Base-by-base conservation (phyloP, 2,797 vertebrate genomes). In the Rhadinocentrus ornatus region DNA sequence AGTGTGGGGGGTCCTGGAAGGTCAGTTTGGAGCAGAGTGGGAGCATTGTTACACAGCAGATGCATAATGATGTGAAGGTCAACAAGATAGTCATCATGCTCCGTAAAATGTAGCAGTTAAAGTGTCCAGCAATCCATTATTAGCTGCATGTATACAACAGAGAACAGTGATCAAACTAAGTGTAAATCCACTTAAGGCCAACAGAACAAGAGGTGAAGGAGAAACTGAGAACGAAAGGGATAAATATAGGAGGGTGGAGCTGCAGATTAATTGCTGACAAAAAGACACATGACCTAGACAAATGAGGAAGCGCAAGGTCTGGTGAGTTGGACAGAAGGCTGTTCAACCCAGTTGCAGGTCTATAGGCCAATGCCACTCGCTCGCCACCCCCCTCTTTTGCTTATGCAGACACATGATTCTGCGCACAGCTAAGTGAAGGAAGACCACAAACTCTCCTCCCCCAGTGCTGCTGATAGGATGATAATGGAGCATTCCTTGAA, bases 201-300 rank as follows among this genome's bases (percentile, higher is more conserved):
- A 71, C 66, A 54, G 86, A 83, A 76, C 77, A 73, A 78, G 86
- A 89, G 90, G 88, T 93, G 91, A 93, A 92, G 90, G 90, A 90
- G 89, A 90, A 88, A 79, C 81, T 35, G 64, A 75, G 71, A 85
- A 81, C 61, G 71, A 89, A 83, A 85, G 83, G 85, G 88, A 89
- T 89, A 90, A 87, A 92, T 89, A 90, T 84, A 85, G 80, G 84
- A 81, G 86, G 89, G 86, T 34, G 82, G 76, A 32, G 84, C 84
- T 73, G 82, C 84, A 91, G 89, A 93, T 93, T 91, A 91, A 92
- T 92, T 90, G 90, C 92, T 90, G 90, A 92, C 90, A 91, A 90
- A 92, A 91, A 90, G 88, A 92, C 76, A 77, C 84, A 81, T 83
- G 89, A 89, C 89, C 91, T 81, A 89, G 88, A 92, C 88, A 91